A percentile compares a stretch with the other conserved stretches of the same genome.
Conservation (phyloP, 2,113 vertebrate genomes). For the Gyps fulvus region DNA sequence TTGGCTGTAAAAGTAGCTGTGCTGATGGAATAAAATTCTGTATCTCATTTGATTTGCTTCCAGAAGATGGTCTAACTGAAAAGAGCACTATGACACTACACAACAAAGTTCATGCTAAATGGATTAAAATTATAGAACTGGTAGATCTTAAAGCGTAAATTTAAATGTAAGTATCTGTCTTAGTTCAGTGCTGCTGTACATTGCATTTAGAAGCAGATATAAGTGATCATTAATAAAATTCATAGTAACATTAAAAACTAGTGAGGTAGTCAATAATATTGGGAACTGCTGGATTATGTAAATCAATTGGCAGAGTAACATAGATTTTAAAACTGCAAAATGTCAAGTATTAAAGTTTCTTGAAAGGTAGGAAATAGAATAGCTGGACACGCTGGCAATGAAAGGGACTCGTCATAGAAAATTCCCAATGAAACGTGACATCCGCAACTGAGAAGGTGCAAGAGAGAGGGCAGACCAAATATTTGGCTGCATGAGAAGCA, state of each 20-base stretch:
- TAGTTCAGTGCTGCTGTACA: neutral
- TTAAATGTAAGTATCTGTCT: slow-evolving; percentile 9
- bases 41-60: slow-evolving; percentile 19
- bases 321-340: neutral
- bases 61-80: slow-evolving; percentile 21
- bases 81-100: neutral
- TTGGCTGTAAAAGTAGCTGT: neutral
- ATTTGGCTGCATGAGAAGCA: neutral
- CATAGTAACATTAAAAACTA: slow-evolving; percentile 20
- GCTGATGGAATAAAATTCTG: neutral
- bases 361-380: neutral
- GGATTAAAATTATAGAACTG: slow-evolving; percentile 36
- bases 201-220: slow-evolving; percentile 6
- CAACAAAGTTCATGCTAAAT: slow-evolving; percentile 21
- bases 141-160: slow-evolving; percentile 15
- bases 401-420: neutral
- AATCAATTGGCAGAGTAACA: neutral
- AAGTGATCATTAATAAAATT: slow-evolving; percentile 33
- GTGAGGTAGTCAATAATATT: slow-evolving; percentile 12
- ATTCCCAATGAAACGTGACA: neutral
- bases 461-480: neutral
- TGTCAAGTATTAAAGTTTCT: neutral
- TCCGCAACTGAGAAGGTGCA: neutral
- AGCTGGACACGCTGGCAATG: neutral
- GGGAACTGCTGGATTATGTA: neutral